phyloP scores from a whole-genome alignment of 2,797 vertebrate genomes.

The Cichlasoma orientale region DNA sequence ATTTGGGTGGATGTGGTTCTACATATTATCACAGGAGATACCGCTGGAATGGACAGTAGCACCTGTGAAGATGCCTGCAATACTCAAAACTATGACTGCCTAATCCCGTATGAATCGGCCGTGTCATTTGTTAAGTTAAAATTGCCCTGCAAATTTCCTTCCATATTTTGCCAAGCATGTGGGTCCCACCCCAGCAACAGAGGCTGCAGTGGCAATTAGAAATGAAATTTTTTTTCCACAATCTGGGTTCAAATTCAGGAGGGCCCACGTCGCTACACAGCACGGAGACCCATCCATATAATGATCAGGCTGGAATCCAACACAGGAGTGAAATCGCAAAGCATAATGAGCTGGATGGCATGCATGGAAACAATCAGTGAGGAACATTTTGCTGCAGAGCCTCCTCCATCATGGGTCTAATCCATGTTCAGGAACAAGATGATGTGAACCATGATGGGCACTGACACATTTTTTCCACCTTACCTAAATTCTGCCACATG shows the following conservation, averaged over 20 bases:
- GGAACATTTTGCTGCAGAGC: too few relatives aligned
- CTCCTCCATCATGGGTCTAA: background rate
- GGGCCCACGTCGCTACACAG: background rate
- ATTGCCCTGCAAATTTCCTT: background rate
- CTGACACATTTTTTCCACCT: conserved; percentile 36
- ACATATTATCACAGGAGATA: background rate
- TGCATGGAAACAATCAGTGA: background rate
- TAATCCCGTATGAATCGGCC: too few relatives aligned
- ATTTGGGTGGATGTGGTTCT: background rate
- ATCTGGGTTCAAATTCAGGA: background rate
- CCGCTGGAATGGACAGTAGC: background rate
- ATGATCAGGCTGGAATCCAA: background rate
- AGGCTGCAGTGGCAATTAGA: background rate
- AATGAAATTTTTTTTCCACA: background rate
- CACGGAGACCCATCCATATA: background rate
- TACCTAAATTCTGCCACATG: conserved; percentile 99
- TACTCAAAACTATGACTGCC: too few relatives aligned
- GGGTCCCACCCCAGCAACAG: background rate
- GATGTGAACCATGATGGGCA: background rate
- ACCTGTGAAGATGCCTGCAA: too few relatives aligned
- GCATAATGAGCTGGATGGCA: background rate
- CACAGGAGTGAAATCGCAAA: background rate
- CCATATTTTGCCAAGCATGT: background rate
- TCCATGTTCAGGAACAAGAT: background rate
- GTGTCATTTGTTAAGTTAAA: background rate